These are phyloP conservation scores for Blastomussa wellsi DNA, from an alignment of 92 coral and sea anemone species.

Conservation along the genomic window DNA sequence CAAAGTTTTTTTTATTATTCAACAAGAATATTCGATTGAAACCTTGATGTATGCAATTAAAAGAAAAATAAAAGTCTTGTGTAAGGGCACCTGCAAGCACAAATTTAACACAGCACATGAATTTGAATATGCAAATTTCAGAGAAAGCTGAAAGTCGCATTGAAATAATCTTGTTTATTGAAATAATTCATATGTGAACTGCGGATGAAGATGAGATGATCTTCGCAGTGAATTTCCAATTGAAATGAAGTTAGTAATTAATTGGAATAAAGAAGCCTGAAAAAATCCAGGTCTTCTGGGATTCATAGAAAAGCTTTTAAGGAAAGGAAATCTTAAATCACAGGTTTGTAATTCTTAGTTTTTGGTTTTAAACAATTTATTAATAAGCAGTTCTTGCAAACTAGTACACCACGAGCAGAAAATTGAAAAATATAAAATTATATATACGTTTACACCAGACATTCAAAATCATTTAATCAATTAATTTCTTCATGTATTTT, in stretches of 20 bases:
- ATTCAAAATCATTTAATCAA: neutral
- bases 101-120: slow-evolving; percentile 3
- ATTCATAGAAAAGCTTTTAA: neutral
- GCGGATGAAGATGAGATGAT: too few species aligned
- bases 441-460: neutral
- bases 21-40: neutral
- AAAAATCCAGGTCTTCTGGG: too few species aligned
- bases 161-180: neutral
- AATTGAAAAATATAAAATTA: neutral
- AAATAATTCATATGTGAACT: too few species aligned
- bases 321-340: neutral
- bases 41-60: neutral
- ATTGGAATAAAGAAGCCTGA: too few species aligned
- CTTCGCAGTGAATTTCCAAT: too few species aligned
- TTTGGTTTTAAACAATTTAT: neutral
- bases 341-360: neutral
- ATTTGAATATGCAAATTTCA: slow-evolving; percentile 27
- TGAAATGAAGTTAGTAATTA: too few species aligned
- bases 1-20: neutral
- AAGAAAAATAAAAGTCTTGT: neutral
- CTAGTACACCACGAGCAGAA: neutral
- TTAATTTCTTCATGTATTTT: neutral
- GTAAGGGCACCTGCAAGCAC: slow-evolving; percentile 2
- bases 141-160: slow-evolving; percentile 6
- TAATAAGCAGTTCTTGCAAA: neutral